Evolutionary conservation across 2,888 invertebrate genomes (phyloP).

Genomic region (Leptopilina syphax): DNA sequence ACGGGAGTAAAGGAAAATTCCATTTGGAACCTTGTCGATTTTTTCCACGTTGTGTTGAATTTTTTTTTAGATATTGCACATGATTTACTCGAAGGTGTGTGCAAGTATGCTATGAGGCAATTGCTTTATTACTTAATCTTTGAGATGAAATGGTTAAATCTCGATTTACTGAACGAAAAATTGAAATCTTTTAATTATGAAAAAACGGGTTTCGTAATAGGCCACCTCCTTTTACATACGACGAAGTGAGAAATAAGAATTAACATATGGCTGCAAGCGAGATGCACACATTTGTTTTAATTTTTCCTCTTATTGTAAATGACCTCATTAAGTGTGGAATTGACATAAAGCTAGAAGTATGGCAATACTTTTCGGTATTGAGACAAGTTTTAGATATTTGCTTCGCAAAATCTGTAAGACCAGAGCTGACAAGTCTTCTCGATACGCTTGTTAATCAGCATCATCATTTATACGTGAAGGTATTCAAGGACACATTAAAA

Average conservation of each 20-base stretch:
- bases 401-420: conserved; percentile 18
- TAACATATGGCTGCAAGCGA: conserved; percentile 3
- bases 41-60: conserved; percentile 46
- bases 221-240: not conserved
- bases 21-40: conserved; percentile 40
- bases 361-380: conserved; percentile 1
- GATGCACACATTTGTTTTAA: conserved; percentile 7
- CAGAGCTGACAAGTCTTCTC: not conserved
- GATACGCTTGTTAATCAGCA: conserved; percentile 17
- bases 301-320: conserved; percentile 18
- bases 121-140: conserved; percentile 37
- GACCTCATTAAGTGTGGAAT: conserved; percentile 3
- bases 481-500: too few relatives aligned
- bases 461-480: not conserved
- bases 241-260: not conserved
- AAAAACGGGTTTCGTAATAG: not conserved
- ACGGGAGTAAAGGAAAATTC: conserved; percentile 41
- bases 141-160: not conserved
- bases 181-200: conserved; percentile 23
- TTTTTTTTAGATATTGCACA: conserved; percentile 44
- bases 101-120: conserved; percentile 14
- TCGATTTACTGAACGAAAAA: not conserved
- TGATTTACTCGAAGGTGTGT: conserved; percentile 45
- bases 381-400: conserved; percentile 30
- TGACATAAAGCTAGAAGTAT: not conserved